Base-by-base conservation (phyloP, 2,888 invertebrate species). In the Papilio protenor region DNA sequence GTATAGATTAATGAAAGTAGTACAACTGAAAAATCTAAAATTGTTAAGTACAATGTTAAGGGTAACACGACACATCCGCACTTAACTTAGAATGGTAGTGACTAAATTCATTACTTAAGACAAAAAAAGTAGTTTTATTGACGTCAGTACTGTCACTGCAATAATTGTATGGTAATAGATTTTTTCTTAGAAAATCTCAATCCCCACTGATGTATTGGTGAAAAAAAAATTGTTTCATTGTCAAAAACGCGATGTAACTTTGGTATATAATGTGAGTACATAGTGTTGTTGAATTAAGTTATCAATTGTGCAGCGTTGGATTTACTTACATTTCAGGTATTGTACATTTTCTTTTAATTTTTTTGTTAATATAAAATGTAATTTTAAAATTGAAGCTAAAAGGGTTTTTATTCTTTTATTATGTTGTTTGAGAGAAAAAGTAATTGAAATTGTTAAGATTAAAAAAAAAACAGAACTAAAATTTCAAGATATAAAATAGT, bases 261-360 rank as follows among this genome's bases (percentile, higher is more conserved):
- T 21, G 52, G 77, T 77, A 77, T 77, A 77, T 64, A 77, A 74
- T 55, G 59, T 59, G 49, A 16, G 11, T 49, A 33, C 52, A 59
- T 57, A 23, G 57, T n/a, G 12, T 21, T 4, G 33, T n/a, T 27
- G 66, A 74, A 74, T 47, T 69, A 77, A 77, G 69, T 74, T 61
- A 33, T 14, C 70, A 18, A 57, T 33, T 18, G 73, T 45, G n/a
- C 16, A 66, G 73, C 69, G 21, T 69, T 66, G 69, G 73, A 73
- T 52, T 27, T 57, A 66, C 73, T 66, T 73, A 55, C 16, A 33
- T 64, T 61, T 72, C 27, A 71, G 71, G 59, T 76, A 61, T 21
- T 40, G 47, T 52, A 74, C n/a, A 77, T 76, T 70, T 74, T 47
- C 40, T 57, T 21, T 4, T 52, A 61, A 73, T 59, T 55, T 66